Conservation (phyloP, 2,888 invertebrate genomes). For the Harpalus rufipes region DNA sequence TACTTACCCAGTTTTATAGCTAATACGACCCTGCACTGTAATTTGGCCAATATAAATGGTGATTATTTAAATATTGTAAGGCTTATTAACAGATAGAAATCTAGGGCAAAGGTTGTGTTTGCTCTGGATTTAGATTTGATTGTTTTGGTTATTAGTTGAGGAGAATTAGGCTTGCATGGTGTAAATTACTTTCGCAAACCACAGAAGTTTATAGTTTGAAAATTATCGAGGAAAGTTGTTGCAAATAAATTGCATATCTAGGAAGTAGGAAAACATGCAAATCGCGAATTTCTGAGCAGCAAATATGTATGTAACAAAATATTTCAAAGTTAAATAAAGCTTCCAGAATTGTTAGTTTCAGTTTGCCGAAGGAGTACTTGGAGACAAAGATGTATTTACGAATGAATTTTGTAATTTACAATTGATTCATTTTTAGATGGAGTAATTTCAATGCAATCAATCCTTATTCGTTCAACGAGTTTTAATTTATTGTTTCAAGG, state of each 20-base stretch:
- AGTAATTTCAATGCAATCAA: too few relatives aligned
- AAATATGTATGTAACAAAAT: not conserved
- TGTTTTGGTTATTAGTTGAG: conserved; percentile 5
- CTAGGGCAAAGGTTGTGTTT: conserved; percentile 12
- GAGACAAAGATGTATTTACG: not conserved
- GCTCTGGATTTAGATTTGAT: conserved; percentile 18
- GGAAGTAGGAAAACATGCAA: not conserved
- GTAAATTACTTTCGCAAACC: conserved; percentile 17
- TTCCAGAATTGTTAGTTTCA: not conserved
- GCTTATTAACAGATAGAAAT: conserved; percentile 14
- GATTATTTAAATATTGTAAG: conserved; percentile 28
- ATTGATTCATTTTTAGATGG: too few relatives aligned
- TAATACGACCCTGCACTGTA: not conserved
- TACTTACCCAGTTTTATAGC: too few relatives aligned
- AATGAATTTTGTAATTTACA: not conserved
- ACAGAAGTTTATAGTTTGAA: conserved; percentile 22
- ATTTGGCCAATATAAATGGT: not conserved
- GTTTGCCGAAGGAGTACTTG: not conserved
- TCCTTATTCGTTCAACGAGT: too few relatives aligned
- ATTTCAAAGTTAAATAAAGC: not conserved
- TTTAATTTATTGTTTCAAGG: too few relatives aligned
- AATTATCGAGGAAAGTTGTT: conserved; percentile 23
- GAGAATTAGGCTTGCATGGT: conserved; percentile 18
- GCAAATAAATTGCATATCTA: conserved; percentile 24
- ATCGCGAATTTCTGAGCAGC: not conserved